Evolutionary conservation across 2,888 invertebrate genomes (phyloP).

Genomic region (Anodontia alba): DNA sequence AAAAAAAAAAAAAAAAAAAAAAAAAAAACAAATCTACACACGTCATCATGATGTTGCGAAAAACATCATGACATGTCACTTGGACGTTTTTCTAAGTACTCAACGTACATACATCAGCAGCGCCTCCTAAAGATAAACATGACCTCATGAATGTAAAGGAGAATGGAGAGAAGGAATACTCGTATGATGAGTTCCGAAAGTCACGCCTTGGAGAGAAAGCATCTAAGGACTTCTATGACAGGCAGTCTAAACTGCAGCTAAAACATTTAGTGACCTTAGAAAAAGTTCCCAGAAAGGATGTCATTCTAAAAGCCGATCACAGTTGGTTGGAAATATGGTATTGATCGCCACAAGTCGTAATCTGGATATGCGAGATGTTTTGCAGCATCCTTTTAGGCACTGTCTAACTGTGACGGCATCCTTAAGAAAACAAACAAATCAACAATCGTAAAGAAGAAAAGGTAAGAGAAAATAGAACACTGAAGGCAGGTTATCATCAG

Average conservation of each 20-base stretch:
- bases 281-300: slow-evolving; percentile 4
- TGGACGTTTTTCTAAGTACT: too few species aligned
- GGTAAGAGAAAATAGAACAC: too few species aligned
- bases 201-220: slow-evolving; percentile 23
- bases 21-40: too few species aligned
- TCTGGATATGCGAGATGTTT: slow-evolving; percentile 39
- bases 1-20: too few species aligned
- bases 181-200: slow-evolving; percentile 1
- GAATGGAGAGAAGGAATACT: not conserved
- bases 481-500: slow-evolving; percentile 35
- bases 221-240: slow-evolving; percentile 37
- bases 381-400: slow-evolving; percentile 43
- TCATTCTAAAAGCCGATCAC: not conserved
- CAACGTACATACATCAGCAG: too few species aligned
- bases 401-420: too few species aligned
- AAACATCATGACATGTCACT: too few species aligned
- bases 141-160: not conserved
- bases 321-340: slow-evolving; percentile 45
- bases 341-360: slow-evolving; percentile 38
- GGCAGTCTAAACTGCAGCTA: slow-evolving; percentile 49
- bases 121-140: too few species aligned
- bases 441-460: too few species aligned
- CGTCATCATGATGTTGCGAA: too few species aligned
- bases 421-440: slow-evolving; percentile 61
- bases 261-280: slow-evolving; percentile 38